These are phyloP conservation scores for Pseudachorutes palmiensis DNA, from an alignment of 1,140 invertebrate species.

Conservation along the genomic window DNA sequence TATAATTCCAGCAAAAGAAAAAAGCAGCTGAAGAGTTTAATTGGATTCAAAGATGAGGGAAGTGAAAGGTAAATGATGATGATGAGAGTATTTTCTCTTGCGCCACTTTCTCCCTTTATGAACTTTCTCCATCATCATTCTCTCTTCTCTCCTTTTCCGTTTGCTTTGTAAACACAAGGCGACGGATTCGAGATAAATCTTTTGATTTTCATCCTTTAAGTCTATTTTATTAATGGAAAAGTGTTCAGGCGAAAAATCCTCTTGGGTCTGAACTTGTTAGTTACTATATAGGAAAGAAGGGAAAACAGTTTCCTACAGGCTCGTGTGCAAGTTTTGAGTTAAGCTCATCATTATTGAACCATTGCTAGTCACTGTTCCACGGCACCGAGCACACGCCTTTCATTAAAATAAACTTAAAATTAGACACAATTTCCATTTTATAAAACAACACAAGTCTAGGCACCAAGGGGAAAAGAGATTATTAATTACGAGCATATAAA, in stretches of 20 bases:
- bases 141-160: no score
- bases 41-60: conserved; percentile 27
- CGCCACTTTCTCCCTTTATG: background rate
- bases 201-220: conserved; percentile 37
- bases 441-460: no score
- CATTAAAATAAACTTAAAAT: no score
- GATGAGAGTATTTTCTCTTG: conserved; percentile 1
- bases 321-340: no score
- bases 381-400: no score
- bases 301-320: background rate
- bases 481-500: no score
- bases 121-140: no score
- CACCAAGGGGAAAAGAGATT: no score
- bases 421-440: no score
- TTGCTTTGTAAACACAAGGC: background rate
- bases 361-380: background rate
- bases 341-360: conserved; percentile 13
- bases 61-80: background rate
- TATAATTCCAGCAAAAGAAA: no score
- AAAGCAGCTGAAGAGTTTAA: no score
- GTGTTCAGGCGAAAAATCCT: conserved; percentile 37
- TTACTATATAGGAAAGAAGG: background rate
- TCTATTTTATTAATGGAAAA: conserved; percentile 40
- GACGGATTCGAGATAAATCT: conserved; percentile 32
- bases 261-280: conserved; percentile 1